A percentile compares a stretch with the other conserved stretches of the same genome.
Evolutionary conservation across 2,888 invertebrate genomes (phyloP).

Genomic region (Schizaphis graminum): DNA sequence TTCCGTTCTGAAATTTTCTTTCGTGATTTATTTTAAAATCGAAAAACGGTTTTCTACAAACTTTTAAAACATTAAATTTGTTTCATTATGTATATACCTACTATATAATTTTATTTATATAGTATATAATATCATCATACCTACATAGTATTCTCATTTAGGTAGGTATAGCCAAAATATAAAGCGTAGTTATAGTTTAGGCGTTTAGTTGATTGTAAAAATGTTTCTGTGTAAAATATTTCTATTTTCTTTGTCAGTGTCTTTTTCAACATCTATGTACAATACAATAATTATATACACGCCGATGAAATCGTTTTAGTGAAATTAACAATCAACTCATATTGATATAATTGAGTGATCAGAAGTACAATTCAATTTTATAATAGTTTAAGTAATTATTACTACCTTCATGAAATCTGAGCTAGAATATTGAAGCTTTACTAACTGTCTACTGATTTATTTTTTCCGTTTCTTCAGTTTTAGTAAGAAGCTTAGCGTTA

Average conservation of each 20-base stretch:
- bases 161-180: neutral
- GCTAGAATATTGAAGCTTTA: neutral
- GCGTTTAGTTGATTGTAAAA: neutral
- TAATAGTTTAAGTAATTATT: neutral
- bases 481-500: neutral
- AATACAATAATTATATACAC: neutral
- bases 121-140: neutral
- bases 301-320: neutral
- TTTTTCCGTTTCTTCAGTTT: neutral
- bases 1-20: neutral
- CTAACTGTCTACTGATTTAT: neutral
- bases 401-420: neutral
- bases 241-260: neutral
- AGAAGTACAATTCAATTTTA: neutral
- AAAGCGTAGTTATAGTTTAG: neutral
- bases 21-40: neutral
- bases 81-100: neutral
- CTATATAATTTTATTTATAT: neutral
- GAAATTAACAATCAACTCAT: neutral
- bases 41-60: neutral
- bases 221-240: neutral
- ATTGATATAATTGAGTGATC: neutral
- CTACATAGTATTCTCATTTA: neutral
- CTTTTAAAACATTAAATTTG: neutral
- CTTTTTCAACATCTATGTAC: neutral